A percentile compares a stretch with the other conserved stretches of the same genome.
These are phyloP conservation scores for Heliconius cydno DNA, from an alignment of 2,888 invertebrate genomes.

Conservation along the genomic window DNA sequence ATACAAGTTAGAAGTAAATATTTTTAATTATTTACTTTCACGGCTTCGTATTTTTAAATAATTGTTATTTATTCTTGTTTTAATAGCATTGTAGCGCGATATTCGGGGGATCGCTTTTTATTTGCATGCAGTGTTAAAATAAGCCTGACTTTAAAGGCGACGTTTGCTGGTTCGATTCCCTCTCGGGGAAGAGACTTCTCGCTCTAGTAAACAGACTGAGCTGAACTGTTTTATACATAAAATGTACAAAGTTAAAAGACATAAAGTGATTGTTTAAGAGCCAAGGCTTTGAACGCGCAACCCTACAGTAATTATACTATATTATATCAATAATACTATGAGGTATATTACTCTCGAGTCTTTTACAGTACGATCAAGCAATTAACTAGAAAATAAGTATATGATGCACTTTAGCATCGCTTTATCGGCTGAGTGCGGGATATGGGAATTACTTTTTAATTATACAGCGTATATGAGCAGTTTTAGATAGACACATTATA, in stretches of 20 bases:
- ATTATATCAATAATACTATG: neutral
- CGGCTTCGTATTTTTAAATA: too few relatives aligned
- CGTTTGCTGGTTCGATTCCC: too few relatives aligned
- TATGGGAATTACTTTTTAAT: constrained; percentile 4
- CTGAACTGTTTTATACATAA: too few relatives aligned
- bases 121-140: too few relatives aligned
- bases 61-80: too few relatives aligned
- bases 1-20: neutral
- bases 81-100: too few relatives aligned
- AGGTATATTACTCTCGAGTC: neutral
- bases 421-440: neutral
- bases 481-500: neutral
- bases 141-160: too few relatives aligned
- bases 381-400: neutral
- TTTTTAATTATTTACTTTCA: too few relatives aligned
- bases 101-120: too few relatives aligned
- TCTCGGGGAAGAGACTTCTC: too few relatives aligned
- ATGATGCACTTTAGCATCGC: neutral
- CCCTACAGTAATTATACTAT: neutral
- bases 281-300: neutral
- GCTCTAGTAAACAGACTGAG: too few relatives aligned
- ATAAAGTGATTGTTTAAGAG: neutral
- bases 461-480: neutral
- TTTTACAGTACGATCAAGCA: neutral
- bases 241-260: neutral